A percentile compares a stretch with the other conserved stretches of the same genome.
phyloP scores from a whole-genome alignment of 2,797 vertebrate species.

The Sparidentex hasta region DNA sequence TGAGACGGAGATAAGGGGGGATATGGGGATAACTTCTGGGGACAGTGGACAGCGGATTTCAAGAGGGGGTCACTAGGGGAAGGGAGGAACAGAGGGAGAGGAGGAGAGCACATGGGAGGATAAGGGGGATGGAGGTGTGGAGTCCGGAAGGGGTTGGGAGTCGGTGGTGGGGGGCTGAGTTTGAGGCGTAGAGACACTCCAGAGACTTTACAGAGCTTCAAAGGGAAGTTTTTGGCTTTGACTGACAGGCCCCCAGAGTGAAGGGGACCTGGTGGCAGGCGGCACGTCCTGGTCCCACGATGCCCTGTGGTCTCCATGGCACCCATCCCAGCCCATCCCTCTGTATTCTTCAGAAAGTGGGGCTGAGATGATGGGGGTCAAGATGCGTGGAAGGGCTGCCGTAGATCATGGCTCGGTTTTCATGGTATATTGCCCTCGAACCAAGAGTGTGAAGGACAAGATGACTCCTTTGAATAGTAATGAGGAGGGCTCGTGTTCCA shows the following conservation, averaged over 20 bases:
- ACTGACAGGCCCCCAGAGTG: constrained; percentile 82
- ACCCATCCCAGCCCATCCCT: constrained; percentile 43
- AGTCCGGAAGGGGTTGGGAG: constrained; percentile 54
- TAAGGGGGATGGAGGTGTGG: constrained; percentile 66
- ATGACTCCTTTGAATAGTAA: constrained; percentile 19
- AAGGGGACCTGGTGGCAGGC: constrained; percentile 77
- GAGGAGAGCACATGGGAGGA: constrained; percentile 57
- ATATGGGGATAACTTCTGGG: constrained; percentile 78
- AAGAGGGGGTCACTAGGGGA: constrained; percentile 72
- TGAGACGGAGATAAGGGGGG: constrained; percentile 82
- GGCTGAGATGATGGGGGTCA: constrained; percentile 68
- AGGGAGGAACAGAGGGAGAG: constrained; percentile 55
- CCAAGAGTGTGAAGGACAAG: constrained; percentile 65
- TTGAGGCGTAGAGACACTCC: constrained; percentile 67
- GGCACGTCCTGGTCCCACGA: constrained; percentile 72
- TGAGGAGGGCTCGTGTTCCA: constrained; percentile 10
- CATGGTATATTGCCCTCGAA: constrained; percentile 63
- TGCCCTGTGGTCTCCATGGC: constrained; percentile 75
- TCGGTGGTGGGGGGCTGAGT: constrained; percentile 50
- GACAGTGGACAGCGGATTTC: constrained; percentile 75
- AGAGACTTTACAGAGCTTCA: constrained; percentile 84
- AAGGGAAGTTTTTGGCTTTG: constrained; percentile 81
- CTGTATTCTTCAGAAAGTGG: constrained; percentile 57
- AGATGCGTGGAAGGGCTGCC: constrained; percentile 50
- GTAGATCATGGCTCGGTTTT: constrained; percentile 53